Base-by-base conservation (phyloP, 2,113 vertebrate genomes). In the Peucedramus taeniatus region DNA sequence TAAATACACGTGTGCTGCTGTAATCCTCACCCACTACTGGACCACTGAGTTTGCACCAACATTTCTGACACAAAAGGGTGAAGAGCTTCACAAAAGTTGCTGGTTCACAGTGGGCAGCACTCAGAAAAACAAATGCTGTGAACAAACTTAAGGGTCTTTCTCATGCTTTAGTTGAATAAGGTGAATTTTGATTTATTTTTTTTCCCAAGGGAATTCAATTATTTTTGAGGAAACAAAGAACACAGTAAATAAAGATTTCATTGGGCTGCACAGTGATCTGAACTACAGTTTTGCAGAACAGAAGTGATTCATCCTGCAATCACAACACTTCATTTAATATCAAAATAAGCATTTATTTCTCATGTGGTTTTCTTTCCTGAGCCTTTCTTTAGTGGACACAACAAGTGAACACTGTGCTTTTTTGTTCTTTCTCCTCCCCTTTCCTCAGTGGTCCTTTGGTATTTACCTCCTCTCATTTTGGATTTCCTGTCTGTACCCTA, bases 391-490 rank as follows among this genome's bases (percentile, higher is more conserved):
- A 83, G 51, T 49, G 5, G 7, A 81, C 56, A 63, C 33, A 91
- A 87, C 64, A 86, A 86, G 31, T 3, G 3, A 97, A 72, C 64
- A 89, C 83, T 83, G 70, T 50, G 77, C 61, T 72, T 78, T 78
- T 93, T 83, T 93, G 75, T 51, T 94, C 56, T 20, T 87, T 82
- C 90, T 95, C 83, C 88, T 95, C 71, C 82, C 81, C 82, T 94
- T 96, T 90, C 82, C 82, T 91, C 59, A 86, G 71, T 13, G 4
- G 82, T 66, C 79, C 85, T 93, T 93, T 88, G 87, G 88, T 80
- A 94, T 96, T 94, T 96, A 96, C 93, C 96, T 96, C 71, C 79
- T 94, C 93, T 93, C 45, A 49, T 83, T 95, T 90, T 95, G 93
- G 90, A 97, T 93, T 96, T 97, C 96, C 96, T 96, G 94, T 30